Base-by-base conservation (phyloP, 2,888 invertebrate species). In the Vesta saturnalis region DNA sequence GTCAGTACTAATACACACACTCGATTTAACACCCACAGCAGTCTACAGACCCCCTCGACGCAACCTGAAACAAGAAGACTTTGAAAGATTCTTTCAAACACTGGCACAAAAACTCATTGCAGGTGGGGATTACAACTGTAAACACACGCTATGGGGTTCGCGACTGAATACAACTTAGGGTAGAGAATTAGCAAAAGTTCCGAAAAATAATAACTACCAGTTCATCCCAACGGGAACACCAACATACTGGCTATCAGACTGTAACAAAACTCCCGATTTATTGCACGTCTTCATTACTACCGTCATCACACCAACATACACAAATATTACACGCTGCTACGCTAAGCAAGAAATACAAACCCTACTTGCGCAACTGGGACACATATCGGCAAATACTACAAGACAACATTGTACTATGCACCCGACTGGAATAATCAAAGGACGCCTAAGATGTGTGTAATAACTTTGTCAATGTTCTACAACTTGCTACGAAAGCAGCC, bases 41-140 rank as follows among this genome's bases (percentile, higher is more conserved):
- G 30, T 30, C 4, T 30, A 30, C n/a, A n/a, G n/a, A n/a, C n/a
- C n/a, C n/a, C n/a, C n/a, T n/a, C n/a, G n/a, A n/a, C n/a, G n/a
- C n/a, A n/a, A 68, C 30, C 67, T 76, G 6, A 69, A 70, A 57
- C 35, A 70, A 69, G 63, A 71, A 22, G 35, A 69, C 55, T 76
- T 71, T 18, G 15, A 54, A 5, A 47, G 65, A 10, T 66, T 69
- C 43, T 73, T 76, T 23, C 46, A 60, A 16, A 59, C 67, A 15
- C 64, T 75, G 12, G 74, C 71, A 12, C 8, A 15, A 5, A 69
- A 63, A 35, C 75, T 74, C 52, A 63, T 76, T 12, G 39, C 70
- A 10, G 74, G 73, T 10, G 74, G 74, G 3, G 73, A 75, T 55
- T 75, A 59, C 47, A 75, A 75, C 49, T 62, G 69, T 16, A 75